phyloP scores from a whole-genome alignment of 2,888 invertebrate genomes.

The Cinara cedri region DNA sequence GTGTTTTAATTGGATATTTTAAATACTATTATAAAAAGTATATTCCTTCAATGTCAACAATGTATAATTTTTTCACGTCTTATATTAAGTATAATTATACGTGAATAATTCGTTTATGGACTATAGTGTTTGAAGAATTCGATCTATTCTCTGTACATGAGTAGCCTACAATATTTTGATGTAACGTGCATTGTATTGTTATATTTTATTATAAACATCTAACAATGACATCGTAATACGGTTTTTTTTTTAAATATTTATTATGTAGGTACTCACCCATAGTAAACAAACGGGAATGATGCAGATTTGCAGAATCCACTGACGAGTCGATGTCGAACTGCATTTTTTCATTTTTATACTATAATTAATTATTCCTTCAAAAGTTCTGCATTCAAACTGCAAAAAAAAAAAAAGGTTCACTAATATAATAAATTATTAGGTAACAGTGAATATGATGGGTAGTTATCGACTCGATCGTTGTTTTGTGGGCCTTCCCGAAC shows the following conservation, averaged over 20 bases:
- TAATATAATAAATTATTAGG: not conserved
- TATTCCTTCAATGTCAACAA: not conserved
- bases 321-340: constrained; percentile 10
- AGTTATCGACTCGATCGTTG: too few species aligned
- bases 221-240: not conserved
- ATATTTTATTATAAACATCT: not conserved
- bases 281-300: constrained; percentile 25
- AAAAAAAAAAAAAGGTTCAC: not conserved
- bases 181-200: not conserved
- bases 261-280: constrained; percentile 28
- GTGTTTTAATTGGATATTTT: constrained; percentile 1
- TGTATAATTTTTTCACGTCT: not conserved
- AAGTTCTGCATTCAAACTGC: constrained; percentile 50
- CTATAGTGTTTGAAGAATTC: not conserved
- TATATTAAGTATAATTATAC: not conserved
- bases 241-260: not conserved
- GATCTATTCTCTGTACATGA: not conserved
- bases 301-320: constrained; percentile 2
- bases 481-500: not conserved
- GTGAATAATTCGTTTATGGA: not conserved
- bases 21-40: constrained; percentile 5
- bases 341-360: constrained; percentile 46
- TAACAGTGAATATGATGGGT: too few species aligned
- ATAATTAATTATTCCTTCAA: not conserved
- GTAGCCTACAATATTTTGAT: not conserved